Evolutionary conservation across 1,140 invertebrate genomes (phyloP), one percentile per base, ranked within the genome.

Genomic region (Drosophila micromelanica): DNA sequence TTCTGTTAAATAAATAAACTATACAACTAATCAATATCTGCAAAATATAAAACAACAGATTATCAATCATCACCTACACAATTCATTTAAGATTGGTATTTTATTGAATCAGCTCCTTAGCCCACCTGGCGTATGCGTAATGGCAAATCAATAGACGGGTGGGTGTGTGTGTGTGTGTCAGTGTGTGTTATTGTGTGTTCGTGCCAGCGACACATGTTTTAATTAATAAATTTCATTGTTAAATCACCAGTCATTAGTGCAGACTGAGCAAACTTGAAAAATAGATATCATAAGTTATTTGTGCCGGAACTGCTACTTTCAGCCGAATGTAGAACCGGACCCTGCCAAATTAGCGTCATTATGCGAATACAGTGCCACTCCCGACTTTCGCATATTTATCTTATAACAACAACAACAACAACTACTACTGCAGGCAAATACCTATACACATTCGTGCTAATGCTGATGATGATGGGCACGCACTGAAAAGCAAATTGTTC

Each of bases 211-310:
- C 82, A 86, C 75, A 87, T 86, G 81, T 87, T 86, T 87, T 82
- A 86, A 86, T 86, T 86, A 86, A 86, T 86, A 86, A 87, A 86
- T 86, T 74, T 82, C 81, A 87, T 87, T 86, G 81, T 86, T 84
- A 87, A 87, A 86, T 86, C 82, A 81, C 70, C 67, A 69, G 78
- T 63, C 82, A 81, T 87, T 81, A 81, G 63, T 59, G 17, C 46
- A 72, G 48, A 75, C 45, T 57, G 51, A 60, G 52, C 57, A 59
- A 63, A 70, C 68, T 67, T 87, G 82, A 86, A 87, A 86, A 82
- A 86, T 86, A 69, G 42, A 57, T 38, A 73, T 67, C 82, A 86
- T 86, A 78, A 67, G 78, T 87, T 87, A 82, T 78, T 52, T 56
- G 46, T n/a, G 52, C 54, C 45, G 37, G 42, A 30, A 13, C n/a